Evolutionary conservation across 2,888 invertebrate species (phyloP).

Genomic region (Hetaerina titia): DNA sequence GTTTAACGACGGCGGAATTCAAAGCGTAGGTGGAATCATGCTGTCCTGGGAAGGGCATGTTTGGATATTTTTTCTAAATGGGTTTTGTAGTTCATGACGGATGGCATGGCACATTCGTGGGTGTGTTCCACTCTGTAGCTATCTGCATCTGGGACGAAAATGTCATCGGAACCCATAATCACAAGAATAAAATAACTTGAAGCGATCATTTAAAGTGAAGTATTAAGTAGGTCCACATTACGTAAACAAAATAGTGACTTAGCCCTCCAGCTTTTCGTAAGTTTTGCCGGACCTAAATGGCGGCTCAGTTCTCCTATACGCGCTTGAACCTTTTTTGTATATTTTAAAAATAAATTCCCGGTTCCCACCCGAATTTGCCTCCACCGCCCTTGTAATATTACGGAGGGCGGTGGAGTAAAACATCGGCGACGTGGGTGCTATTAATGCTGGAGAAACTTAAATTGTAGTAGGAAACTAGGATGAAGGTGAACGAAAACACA

Average conservation of each 20-base stretch:
- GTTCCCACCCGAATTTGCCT: too few relatives aligned
- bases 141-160: neutral
- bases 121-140: neutral
- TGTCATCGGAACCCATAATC: conserved; percentile 22
- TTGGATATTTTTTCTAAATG: conserved; percentile 13
- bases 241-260: neutral
- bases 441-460: too few relatives aligned
- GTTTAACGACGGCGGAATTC: conserved; percentile 37
- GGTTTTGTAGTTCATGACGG: neutral
- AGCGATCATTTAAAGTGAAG: neutral
- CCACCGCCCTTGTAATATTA: too few relatives aligned
- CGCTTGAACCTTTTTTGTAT: too few relatives aligned
- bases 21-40: conserved; percentile 51
- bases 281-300: neutral
- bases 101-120: neutral
- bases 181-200: neutral
- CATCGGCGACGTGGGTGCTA: too few relatives aligned
- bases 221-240: neutral
- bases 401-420: too few relatives aligned
- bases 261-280: neutral
- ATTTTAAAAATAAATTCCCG: too few relatives aligned
- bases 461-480: too few relatives aligned
- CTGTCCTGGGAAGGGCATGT: neutral
- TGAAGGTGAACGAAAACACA: too few relatives aligned
- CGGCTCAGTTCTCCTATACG: too few relatives aligned